A percentile compares a stretch with the other conserved stretches of the same genome.
These are phyloP conservation scores for Drosophila tsacasi DNA, from an alignment of 1,140 invertebrate genomes.

Conservation along the genomic window DNA sequence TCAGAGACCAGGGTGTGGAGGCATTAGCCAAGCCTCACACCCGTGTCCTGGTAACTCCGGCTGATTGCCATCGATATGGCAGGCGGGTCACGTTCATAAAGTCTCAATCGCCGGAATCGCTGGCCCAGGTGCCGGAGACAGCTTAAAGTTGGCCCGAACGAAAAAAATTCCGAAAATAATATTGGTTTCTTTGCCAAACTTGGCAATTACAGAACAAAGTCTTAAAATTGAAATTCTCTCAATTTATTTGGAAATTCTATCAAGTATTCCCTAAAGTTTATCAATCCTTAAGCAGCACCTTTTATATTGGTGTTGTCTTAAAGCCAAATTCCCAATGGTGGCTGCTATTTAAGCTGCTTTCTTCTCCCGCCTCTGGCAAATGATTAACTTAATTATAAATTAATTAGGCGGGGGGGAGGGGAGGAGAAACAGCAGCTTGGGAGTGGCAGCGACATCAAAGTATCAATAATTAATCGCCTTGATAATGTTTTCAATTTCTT, in stretches of 20 bases:
- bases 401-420: slow-evolving; percentile 62
- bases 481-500: slow-evolving; percentile 83
- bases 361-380: slow-evolving; percentile 39
- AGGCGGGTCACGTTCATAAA: slow-evolving; percentile 70
- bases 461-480: slow-evolving; percentile 83
- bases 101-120: slow-evolving; percentile 63
- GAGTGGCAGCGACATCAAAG: slow-evolving; percentile 65
- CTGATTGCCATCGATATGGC: slow-evolving; percentile 64
- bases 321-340: slow-evolving; percentile 8
- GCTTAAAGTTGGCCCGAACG: slow-evolving; percentile 52
- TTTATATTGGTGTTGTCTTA: background rate
- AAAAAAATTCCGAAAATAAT: slow-evolving; percentile 21
- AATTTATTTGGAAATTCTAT: background rate
- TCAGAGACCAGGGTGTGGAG: background rate
- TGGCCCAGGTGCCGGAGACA: slow-evolving; percentile 49
- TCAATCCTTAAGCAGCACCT: background rate
- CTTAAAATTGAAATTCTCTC: background rate
- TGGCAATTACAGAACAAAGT: background rate
- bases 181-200: background rate
- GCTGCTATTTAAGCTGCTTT: slow-evolving; percentile 21
- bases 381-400: slow-evolving; percentile 83
- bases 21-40: slow-evolving; percentile 43
- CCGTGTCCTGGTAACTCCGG: background rate
- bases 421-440: background rate
- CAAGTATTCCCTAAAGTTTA: background rate